Evolutionary conservation across 2,797 vertebrate genomes (phyloP).

Genomic region (Simalia tracyae): DNA sequence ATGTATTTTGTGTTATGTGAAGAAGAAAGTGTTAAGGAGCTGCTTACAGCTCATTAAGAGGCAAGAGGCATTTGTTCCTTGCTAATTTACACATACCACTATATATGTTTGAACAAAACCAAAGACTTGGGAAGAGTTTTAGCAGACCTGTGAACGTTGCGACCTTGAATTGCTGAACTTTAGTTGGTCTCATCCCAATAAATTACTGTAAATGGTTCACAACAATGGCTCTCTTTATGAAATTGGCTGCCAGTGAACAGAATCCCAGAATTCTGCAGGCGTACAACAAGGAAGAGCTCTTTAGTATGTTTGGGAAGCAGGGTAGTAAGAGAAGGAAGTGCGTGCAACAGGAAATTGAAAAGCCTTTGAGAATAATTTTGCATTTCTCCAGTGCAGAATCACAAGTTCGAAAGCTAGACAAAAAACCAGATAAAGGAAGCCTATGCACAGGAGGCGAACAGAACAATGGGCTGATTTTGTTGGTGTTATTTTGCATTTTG

Average conservation of each 20-base stretch:
- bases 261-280: neutral
- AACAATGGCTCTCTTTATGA: constrained; percentile 20
- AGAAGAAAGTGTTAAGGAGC: neutral
- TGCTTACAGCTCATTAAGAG: constrained; percentile 19
- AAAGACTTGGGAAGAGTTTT: constrained; percentile 32
- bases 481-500: neutral
- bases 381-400: constrained; percentile 14
- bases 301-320: neutral
- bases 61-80: constrained; percentile 29
- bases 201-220: constrained; percentile 15
- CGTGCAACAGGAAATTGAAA: neutral
- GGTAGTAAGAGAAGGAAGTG: neutral
- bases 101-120: constrained; percentile 34
- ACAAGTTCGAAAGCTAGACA: constrained; percentile 20
- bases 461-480: neutral
- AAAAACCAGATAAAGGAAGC: neutral
- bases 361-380: constrained; percentile 20
- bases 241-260: constrained; percentile 3
- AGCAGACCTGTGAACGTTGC: constrained; percentile 30
- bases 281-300: neutral
- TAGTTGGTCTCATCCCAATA: neutral
- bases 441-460: neutral
- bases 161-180: constrained; percentile 19
- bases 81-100: constrained; percentile 7
- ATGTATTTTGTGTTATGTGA: neutral